These are phyloP conservation scores for Drosophila paulistorum DNA, from an alignment of 1,140 invertebrate species.

Conservation along the genomic window DNA sequence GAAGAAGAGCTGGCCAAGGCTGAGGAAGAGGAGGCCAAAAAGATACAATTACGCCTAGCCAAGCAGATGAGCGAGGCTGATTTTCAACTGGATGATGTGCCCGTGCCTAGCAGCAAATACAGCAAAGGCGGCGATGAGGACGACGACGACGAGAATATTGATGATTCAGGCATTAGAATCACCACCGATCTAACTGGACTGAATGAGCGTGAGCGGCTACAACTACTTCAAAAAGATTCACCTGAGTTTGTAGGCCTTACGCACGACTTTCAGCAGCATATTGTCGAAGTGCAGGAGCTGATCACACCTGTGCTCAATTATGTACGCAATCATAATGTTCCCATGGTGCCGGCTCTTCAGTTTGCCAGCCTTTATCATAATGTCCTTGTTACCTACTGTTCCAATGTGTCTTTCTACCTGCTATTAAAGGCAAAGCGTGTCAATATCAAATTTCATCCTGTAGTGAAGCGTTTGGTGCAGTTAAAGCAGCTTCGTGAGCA, in stretches of 20 bases:
- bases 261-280: constrained; percentile 90
- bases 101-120: constrained; percentile 25
- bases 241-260: constrained; percentile 91
- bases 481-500: constrained; percentile 90
- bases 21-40: constrained; percentile 93
- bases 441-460: constrained; percentile 91
- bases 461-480: constrained; percentile 92
- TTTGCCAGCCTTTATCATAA: constrained; percentile 89
- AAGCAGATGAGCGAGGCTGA: constrained; percentile 92
- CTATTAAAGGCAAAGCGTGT: constrained; percentile 90
- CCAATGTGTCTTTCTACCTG: constrained; percentile 94
- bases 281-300: constrained; percentile 86
- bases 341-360: constrained; percentile 78
- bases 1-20: constrained; percentile 89
- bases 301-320: constrained; percentile 88
- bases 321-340: constrained; percentile 84
- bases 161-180: constrained; percentile 82
- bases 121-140: constrained; percentile 61
- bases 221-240: constrained; percentile 91
- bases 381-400: constrained; percentile 91
- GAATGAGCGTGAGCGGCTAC: constrained; percentile 89
- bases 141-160: constrained; percentile 83
- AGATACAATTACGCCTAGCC: constrained; percentile 90
- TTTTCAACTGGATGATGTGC: constrained; percentile 87
- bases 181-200: constrained; percentile 89